These are phyloP conservation scores for Palythoa caribaeorum DNA, from an alignment of 92 coral and sea anemone species.

Conservation along the genomic window DNA sequence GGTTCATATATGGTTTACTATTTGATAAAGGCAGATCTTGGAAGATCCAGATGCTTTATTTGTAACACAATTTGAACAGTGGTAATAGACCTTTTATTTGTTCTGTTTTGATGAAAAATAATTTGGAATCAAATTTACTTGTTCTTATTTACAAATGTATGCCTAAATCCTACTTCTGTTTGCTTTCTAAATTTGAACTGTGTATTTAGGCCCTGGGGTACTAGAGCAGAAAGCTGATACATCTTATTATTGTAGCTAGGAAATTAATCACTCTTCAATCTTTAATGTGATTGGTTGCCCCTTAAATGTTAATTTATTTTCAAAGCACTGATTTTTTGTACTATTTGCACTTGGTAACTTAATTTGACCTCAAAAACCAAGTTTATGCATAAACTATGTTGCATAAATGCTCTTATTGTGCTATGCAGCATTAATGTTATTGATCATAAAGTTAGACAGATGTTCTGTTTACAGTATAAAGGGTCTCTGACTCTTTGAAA, in stretches of 20 bases:
- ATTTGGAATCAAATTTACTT: slow-evolving; percentile 4
- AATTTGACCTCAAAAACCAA: background rate
- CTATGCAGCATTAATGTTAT: background rate
- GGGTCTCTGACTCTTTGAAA: slow-evolving; percentile 17
- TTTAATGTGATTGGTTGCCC: slow-evolving; percentile 28
- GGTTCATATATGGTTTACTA: background rate
- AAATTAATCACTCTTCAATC: slow-evolving; percentile 20
- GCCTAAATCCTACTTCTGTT: slow-evolving; percentile 9
- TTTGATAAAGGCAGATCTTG: background rate
- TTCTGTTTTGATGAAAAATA: slow-evolving; percentile 4
- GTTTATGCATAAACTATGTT: background rate
- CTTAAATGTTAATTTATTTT: slow-evolving; percentile 10
- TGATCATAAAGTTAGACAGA: background rate
- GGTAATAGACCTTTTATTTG: background rate
- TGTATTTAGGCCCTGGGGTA: slow-evolving; percentile 26
- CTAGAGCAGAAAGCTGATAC: slow-evolving; percentile 30
- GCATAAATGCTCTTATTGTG: background rate
- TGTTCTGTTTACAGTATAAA: slow-evolving; percentile 23
- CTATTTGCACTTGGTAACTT: background rate
- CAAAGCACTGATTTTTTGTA: slow-evolving; percentile 2
- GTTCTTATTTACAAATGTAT: background rate
- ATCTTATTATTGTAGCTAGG: background rate
- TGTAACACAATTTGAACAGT: background rate
- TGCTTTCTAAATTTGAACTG: slow-evolving; percentile 40
- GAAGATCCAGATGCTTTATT: background rate